Conservation (phyloP, 2,797 vertebrate genomes). For the Emydoidea blandingii region DNA sequence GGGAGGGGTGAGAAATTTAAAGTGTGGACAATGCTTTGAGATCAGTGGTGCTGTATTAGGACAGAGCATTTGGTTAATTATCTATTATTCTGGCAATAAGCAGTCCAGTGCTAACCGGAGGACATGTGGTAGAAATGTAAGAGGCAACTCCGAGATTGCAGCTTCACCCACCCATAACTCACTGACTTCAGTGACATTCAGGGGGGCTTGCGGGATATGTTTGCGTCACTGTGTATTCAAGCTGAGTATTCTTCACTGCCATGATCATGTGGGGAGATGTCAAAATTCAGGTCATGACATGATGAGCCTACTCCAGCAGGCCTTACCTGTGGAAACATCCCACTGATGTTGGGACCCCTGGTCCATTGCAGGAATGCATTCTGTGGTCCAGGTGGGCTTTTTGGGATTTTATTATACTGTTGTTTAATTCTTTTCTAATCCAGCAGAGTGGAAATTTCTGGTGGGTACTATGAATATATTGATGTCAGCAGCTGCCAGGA, state of each 20-base stretch:
- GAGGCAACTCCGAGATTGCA: background rate
- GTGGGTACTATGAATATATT: constrained; percentile 96
- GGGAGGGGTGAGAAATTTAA: background rate
- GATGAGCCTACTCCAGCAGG: background rate
- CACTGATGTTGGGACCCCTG: background rate
- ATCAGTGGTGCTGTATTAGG: background rate
- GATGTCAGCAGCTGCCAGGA: constrained; percentile 98
- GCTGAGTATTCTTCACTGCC: rapidly evolving
- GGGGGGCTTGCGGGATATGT: background rate
- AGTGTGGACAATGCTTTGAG: background rate
- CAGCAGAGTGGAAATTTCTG: constrained; percentile 86
- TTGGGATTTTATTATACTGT: background rate
- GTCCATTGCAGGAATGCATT: background rate
- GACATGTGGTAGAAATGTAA: background rate
- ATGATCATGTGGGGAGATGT: background rate
- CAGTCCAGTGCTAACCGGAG: background rate
- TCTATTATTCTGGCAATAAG: background rate
- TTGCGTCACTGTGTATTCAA: background rate
- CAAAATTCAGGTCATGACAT: background rate
- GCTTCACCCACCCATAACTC: background rate
- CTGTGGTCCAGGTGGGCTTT: background rate
- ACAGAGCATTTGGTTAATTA: background rate
- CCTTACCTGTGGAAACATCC: background rate
- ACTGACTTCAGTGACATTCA: background rate
- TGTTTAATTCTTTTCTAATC: constrained; percentile 54